phyloP scores from a whole-genome alignment of 2,113 vertebrate genomes.

The Uropsilus gracilis region DNA sequence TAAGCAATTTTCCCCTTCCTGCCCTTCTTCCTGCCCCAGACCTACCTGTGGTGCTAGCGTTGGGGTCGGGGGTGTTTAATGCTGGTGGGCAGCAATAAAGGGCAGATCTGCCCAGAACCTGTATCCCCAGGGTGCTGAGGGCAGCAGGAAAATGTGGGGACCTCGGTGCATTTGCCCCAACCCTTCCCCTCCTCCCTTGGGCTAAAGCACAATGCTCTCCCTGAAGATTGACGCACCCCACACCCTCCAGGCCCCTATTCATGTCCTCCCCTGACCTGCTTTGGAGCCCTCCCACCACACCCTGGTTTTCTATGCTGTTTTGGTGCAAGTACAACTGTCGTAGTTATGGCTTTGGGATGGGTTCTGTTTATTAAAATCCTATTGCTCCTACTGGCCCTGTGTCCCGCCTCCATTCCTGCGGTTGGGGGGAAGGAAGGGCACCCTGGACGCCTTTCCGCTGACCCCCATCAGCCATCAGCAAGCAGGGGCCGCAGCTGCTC shows the following conservation, averaged over 20 bases:
- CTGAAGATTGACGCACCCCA: conserved; percentile 45
- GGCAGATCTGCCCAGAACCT: conserved; percentile 68
- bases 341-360: conserved; percentile 93
- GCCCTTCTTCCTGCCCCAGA: conserved; percentile 42
- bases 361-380: conserved; percentile 96
- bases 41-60: conserved; percentile 79
- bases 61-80: conserved; percentile 65
- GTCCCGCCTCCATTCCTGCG: conserved; percentile 67
- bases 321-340: conserved; percentile 81
- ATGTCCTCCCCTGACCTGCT: conserved; percentile 39
- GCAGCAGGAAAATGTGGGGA: conserved; percentile 71
- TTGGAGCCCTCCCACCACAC: conserved; percentile 59
- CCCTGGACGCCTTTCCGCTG: not conserved
- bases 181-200: conserved; percentile 50
- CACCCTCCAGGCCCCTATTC: conserved; percentile 41
- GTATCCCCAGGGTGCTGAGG: conserved; percentile 76
- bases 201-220: conserved; percentile 79
- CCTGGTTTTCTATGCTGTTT: conserved; percentile 81
- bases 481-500: conserved; percentile 71
- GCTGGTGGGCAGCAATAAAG: conserved; percentile 77
- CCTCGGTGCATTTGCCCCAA: conserved; percentile 69
- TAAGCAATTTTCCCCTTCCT: conserved; percentile 74
- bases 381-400: conserved; percentile 89
- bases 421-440: conserved; percentile 68
- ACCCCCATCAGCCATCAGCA: not conserved